Evolutionary conservation across 2,797 vertebrate species (phyloP), one percentile per base, ranked within the genome.

Genomic region (Potorous gilbertii): DNA sequence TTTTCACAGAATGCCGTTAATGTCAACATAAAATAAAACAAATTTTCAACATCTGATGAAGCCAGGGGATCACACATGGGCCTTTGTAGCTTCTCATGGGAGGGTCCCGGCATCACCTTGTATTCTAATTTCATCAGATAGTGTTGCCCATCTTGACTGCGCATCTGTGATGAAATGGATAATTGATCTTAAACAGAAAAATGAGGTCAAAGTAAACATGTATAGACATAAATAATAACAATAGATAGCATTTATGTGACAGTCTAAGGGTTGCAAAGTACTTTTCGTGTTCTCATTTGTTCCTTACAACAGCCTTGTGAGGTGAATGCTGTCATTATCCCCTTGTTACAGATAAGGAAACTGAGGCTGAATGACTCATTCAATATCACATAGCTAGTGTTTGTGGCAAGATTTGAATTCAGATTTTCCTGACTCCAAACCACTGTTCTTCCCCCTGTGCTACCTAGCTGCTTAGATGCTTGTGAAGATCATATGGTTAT

Each of bases 1-100:
- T 56, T 95, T 96, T 56, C 57, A 87, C 90, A 92, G 91, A 91
- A 94, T 92, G 87, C 1, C 90, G 92, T 91, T 94, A 94, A 93
- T 96, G 92, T 46, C 55, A 93, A 81, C 52, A 96, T 91, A 95
- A 87, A 31, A 81, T 54, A 81, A 95, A 92, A 56, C 92, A 95
- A 95, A 94, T 81, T 91, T 91, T 94, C 28, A 92, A 3, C 50
- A 90, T 90, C 81, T 91, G 90, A 92, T 54, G 74, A 21, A 95
- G 50, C 56, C 59, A 90, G 50, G 27, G 34, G 91, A 31, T 24
- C 46, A 74, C 28, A 54, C 52, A 16, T 87, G 18, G 56, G 21
- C 6, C 21, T 95, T 59, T 91, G 52, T 34, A 9, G 93, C 31
- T 94, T 90, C 54, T 14, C 90, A 1, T 62, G 90, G 95, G 92